Evolutionary conservation across 2,888 invertebrate species (phyloP).

Genomic region (Leptinotarsa peninsularis): DNA sequence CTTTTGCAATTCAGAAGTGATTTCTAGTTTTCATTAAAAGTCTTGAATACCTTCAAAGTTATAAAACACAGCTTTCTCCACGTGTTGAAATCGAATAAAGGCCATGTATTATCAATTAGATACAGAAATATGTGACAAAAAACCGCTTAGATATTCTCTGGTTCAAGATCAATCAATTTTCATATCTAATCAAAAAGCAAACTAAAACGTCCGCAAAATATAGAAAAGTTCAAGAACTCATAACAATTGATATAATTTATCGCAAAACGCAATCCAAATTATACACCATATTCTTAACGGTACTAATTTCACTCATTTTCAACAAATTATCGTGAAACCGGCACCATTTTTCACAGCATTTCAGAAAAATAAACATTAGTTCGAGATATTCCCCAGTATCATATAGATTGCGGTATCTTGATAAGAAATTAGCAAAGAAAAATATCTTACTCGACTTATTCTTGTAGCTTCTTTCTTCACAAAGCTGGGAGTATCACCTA

Average conservation of each 20-base stretch:
- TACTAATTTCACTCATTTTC: too few species aligned
- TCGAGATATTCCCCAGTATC: background rate
- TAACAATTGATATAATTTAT: background rate
- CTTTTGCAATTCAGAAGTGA: background rate
- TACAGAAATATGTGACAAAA: background rate
- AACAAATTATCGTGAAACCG: too few species aligned
- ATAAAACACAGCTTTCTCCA: conserved; percentile 4
- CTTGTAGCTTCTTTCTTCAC: background rate
- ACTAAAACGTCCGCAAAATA: background rate
- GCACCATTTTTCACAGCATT: too few species aligned
- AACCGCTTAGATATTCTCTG: background rate
- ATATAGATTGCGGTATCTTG: background rate
- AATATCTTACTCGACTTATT: conserved; percentile 1
- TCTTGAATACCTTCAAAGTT: background rate
- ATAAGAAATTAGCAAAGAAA: background rate
- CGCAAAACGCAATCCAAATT: background rate
- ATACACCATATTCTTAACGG: background rate
- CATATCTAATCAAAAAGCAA: background rate
- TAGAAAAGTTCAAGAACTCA: background rate
- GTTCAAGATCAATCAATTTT: background rate
- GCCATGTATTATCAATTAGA: background rate
- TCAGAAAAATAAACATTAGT: background rate
- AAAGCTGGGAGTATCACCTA: background rate
- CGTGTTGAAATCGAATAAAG: background rate
- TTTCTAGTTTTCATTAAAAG: background rate